Evolutionary conservation across 2,888 invertebrate species (phyloP), one percentile per base, ranked within the genome.

Genomic region (Callosobruchus maculatus): DNA sequence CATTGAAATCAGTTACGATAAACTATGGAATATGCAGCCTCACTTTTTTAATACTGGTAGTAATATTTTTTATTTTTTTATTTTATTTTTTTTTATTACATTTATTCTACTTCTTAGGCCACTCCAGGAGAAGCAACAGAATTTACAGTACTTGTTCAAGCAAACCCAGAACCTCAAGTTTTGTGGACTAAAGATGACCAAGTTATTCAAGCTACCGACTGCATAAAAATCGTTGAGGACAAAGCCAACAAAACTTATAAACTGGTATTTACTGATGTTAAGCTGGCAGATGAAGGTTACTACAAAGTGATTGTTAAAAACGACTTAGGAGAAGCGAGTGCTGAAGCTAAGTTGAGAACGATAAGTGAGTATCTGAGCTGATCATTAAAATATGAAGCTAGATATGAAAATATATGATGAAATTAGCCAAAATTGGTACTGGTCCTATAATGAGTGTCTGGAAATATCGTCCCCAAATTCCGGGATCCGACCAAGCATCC

Each of bases 111-210:
- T 18, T 49, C 13, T 49, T 18, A 49, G 49, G 49, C 49, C 0
- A 90, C 92, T 75, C 95, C 96, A 0, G 95, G 92, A 73, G 94
- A 95, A 81, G 91, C 93, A 30, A 92, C 94, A 22, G 91, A 92
- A 76, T 93, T 98, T 85, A 92, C 81, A 80, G 95, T 94, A 66
- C 90, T 93, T 68, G 92, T 98, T 0, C 92, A 93, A 81, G 97
- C 97, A 22, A 96, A 96, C 86, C 99, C 99, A 0, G 91, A 93
- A 78, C 96, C 98, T 0, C 93, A 93, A 79, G 92, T 99, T 0
- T 91, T 93, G 80, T 98, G 97, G 97, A 89, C 89, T 76, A 93
- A 92, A 84, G 91, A 93, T 79, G 92, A 91, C 20, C 88, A 90
- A 75, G 89, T 90, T 22, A 88, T 94, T 74, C 88, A 91, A 79